phyloP scores from a whole-genome alignment of 2,797 vertebrate genomes.

The Varecia variegata region DNA sequence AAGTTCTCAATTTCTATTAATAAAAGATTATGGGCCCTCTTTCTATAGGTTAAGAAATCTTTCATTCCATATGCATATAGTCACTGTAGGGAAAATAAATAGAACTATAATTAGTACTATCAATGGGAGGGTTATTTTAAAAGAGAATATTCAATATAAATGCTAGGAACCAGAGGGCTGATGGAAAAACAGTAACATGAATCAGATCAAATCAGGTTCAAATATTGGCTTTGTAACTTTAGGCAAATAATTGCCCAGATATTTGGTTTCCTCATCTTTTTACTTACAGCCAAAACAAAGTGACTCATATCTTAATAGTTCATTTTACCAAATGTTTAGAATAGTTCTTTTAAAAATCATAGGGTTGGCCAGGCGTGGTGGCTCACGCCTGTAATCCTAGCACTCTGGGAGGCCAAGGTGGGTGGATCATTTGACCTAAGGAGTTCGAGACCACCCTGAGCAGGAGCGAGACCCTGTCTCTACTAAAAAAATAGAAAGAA shows the following conservation, averaged over 20 bases:
- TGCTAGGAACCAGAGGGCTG: not conserved
- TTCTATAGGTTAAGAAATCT: conserved; percentile 8
- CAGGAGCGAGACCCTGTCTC: too few relatives aligned
- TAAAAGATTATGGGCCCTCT: not conserved
- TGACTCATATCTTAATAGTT: not conserved
- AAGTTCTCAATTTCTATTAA: not conserved
- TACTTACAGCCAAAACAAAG: not conserved
- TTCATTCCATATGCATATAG: not conserved
- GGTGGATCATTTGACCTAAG: too few relatives aligned
- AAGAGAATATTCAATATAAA: conserved; percentile 32
- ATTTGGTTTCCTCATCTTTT: conserved; percentile 29
- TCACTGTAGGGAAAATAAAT: conserved; percentile 10
- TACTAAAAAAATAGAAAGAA: too few relatives aligned
- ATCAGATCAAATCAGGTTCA: not conserved
- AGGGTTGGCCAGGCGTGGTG: not conserved
- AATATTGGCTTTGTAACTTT: conserved; percentile 21
- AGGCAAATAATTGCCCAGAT: not conserved
- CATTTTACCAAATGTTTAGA: conserved; percentile 9
- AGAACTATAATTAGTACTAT: conserved; percentile 21
- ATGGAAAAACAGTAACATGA: conserved; percentile 14
- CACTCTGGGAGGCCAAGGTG: too few relatives aligned
- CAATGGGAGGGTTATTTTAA: not conserved
- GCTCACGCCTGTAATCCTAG: too few relatives aligned
- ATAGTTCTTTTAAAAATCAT: conserved; percentile 15
- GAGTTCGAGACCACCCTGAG: too few relatives aligned